Base-by-base conservation (phyloP, 30 jellyfish, hydroid and myxozoan genomes). In the Nemopilema nomurai region DNA sequence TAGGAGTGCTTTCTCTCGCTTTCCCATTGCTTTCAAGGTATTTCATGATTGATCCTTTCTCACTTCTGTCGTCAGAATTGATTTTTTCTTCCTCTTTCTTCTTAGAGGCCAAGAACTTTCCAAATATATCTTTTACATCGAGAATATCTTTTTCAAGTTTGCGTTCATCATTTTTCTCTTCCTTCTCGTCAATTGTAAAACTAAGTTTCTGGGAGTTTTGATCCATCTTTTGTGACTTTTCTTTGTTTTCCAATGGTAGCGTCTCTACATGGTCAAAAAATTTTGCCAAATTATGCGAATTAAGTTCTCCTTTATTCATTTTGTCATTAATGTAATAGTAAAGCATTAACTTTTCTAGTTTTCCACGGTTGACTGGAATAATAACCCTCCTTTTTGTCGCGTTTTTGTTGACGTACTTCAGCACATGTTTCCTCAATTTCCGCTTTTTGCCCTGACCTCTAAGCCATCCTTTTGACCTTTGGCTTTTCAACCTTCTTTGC, bases 321-420 rank as follows among this genome's bases (percentile, higher is more conserved):
- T 83, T 81, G 71, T 82, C 90, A 25, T 65, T 63, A n/a, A 90
- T 80, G 49, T 90, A 90, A 84, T 83, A 83, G 62, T 73, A 90
- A 7, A 90, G 68, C 84, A 90, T 81, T 26, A 90, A 29, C 79
- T 90, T 90, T 71, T 78, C 91, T 18, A 90, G 90, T 69, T 84
- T 83, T 64, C 79, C 67, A 50, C 85, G 78, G 65, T 78, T 80
- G 51, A 90, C 91, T 17, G 97, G 97, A 67, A 90, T 78, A 16
- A 90, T 90, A 1, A 90, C 97, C 62, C 90, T 69, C 51, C 91
- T 70, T 72, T 87, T 87, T 70, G 85, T 28, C 19, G 95, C 93
- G 22, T 84, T 84, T 69, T 65, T 84, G 28, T 84, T 84, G 0
- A 74, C 77, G 1, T 17, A 74, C 28, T 63, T 67, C 22, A 18